Evolutionary conservation across 2,797 vertebrate species (phyloP).

Genomic region (Okamejei kenojei): DNA sequence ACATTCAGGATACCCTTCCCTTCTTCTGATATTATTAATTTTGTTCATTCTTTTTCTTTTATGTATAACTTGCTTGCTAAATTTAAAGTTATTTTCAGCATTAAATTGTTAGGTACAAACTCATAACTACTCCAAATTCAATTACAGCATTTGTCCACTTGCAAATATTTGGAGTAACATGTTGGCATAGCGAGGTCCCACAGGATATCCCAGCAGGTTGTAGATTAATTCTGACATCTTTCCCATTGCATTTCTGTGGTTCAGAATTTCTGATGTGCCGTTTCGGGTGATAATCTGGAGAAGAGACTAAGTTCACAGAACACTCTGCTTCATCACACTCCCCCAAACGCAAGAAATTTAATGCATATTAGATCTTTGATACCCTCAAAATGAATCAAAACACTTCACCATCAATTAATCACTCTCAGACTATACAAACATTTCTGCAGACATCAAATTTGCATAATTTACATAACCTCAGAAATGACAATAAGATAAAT

Average conservation of each 20-base stretch:
- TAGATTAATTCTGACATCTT: not conserved
- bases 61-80: not conserved
- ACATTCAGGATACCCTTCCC: not conserved
- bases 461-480: not conserved
- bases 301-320: not conserved
- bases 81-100: not conserved
- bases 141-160: not conserved
- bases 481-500: not conserved
- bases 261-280: not conserved
- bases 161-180: not conserved
- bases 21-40: not conserved
- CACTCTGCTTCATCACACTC: not conserved
- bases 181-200: not conserved
- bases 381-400: not conserved
- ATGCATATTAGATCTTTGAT: not conserved
- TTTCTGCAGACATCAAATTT: not conserved
- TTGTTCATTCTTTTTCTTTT: not conserved
- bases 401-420: not conserved
- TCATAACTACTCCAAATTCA: not conserved
- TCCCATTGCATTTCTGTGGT: not conserved
- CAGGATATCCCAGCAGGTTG: not conserved
- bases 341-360: not conserved
- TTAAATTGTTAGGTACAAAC: not conserved
- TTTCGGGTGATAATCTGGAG: not conserved
- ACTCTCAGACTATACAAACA: not conserved